Percentiles rank a stretch among this genome's conserved stretches.
Conservation (phyloP, 2,113 vertebrate genomes). For the Hyperopisus bebe region DNA sequence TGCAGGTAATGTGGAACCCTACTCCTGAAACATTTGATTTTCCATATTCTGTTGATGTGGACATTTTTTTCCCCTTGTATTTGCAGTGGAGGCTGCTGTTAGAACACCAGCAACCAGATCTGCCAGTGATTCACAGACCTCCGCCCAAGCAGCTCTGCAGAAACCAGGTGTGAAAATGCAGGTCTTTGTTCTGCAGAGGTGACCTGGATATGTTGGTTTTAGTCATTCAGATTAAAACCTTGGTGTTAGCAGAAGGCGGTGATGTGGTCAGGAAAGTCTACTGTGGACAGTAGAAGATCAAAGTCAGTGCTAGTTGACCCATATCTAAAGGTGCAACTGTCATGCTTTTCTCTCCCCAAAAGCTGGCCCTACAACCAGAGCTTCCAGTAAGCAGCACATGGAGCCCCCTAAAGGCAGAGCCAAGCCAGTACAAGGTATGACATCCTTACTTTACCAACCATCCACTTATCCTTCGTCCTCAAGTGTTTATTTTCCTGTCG, state of each 20-base stretch:
- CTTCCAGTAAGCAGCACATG: constrained; percentile 21
- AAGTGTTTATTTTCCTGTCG: background rate
- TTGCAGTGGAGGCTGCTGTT: constrained; percentile 25
- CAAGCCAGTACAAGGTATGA: background rate
- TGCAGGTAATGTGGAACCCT: background rate
- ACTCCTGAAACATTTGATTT: background rate
- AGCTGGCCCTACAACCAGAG: constrained; percentile 40
- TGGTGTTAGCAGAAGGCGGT: background rate
- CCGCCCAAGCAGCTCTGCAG: constrained; percentile 18
- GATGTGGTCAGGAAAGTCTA: background rate
- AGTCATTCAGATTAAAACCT: background rate
- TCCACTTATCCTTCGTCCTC: background rate
- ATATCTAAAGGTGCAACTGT: background rate
- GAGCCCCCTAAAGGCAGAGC: constrained; percentile 28
- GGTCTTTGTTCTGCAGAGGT: constrained; percentile 39
- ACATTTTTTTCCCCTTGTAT: background rate
- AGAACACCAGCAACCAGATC: constrained; percentile 41
- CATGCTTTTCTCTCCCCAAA: background rate
- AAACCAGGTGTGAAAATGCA: constrained; percentile 8
- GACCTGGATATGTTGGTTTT: background rate
- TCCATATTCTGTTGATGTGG: background rate
- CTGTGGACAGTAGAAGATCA: too few species aligned
- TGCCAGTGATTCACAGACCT: constrained; percentile 34
- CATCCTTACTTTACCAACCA: background rate
- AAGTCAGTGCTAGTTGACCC: background rate